phyloP scores from a whole-genome alignment of 1,140 invertebrate species.

The Pemphigus obesinymphae region DNA sequence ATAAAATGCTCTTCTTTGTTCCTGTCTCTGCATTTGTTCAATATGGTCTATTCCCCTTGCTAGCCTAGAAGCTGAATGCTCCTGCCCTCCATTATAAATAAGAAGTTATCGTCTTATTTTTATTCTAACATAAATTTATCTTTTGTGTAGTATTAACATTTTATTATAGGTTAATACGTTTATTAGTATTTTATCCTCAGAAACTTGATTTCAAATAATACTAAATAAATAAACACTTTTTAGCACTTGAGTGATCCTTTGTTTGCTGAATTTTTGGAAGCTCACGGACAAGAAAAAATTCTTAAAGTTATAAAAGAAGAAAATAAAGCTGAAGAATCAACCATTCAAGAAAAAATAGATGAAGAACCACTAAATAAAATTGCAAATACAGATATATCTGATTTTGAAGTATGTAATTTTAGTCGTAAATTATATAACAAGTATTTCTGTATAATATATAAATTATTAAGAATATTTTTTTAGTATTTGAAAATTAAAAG shows the following conservation, averaged over 20 bases:
- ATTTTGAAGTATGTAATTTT: slow-evolving; percentile 25
- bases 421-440: neutral
- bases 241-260: slow-evolving; percentile 82
- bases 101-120: no score
- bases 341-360: slow-evolving; percentile 21
- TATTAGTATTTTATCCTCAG: no score
- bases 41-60: no score
- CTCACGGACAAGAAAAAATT: slow-evolving; percentile 59
- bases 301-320: slow-evolving; percentile 53
- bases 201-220: neutral
- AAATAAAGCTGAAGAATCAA: slow-evolving; percentile 44
- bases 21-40: no score
- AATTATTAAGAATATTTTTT: slow-evolving; percentile 33
- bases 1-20: no score
- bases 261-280: slow-evolving; percentile 82
- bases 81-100: no score
- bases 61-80: no score
- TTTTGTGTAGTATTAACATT: no score
- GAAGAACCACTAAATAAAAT: slow-evolving; percentile 28
- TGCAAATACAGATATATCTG: slow-evolving; percentile 36
- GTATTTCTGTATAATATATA: slow-evolving; percentile 10
- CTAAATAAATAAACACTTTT: neutral
- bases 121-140: no score
- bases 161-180: no score
- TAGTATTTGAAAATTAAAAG: slow-evolving; percentile 49